Conservation (phyloP, 2,888 invertebrate genomes). For the Geophilus truncorum region DNA sequence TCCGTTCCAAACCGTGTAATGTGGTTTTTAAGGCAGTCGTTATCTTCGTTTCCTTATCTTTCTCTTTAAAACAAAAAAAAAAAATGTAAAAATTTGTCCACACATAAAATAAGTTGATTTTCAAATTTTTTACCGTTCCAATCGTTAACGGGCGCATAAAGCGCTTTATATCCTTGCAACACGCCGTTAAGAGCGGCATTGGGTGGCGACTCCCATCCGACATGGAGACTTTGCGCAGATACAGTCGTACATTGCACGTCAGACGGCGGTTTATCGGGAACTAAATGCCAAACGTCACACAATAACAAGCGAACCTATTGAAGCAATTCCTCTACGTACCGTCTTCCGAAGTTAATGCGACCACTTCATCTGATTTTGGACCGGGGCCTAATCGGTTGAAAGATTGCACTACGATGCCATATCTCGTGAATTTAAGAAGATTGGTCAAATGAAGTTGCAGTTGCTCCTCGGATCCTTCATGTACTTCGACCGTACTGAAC, state of each 20-base stretch:
- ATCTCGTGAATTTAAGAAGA: constrained; percentile 47
- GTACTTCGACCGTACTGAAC: constrained; percentile 41
- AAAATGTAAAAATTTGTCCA: background rate
- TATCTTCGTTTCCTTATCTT: constrained; percentile 43
- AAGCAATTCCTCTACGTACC: constrained; percentile 43
- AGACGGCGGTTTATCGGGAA: constrained; percentile 49
- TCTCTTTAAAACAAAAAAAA: background rate
- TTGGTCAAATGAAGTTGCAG: constrained; percentile 41
- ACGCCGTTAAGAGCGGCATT: constrained; percentile 48
- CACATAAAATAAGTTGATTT: background rate
- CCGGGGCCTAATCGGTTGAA: constrained; percentile 46
- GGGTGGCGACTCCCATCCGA: constrained; percentile 49
- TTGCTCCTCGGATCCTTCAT: constrained; percentile 9
- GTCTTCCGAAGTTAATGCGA: constrained; percentile 48
- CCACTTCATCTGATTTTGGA: constrained; percentile 44
- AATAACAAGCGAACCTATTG: background rate
- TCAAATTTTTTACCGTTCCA: constrained; percentile 22
- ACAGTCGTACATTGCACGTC: constrained; percentile 46
- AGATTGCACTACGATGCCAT: constrained; percentile 46
- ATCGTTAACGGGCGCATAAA: constrained; percentile 38
- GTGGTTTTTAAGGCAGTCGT: constrained; percentile 43
- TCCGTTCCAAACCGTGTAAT: constrained; percentile 47
- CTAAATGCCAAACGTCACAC: constrained; percentile 40
- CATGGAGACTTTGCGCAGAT: constrained; percentile 47
- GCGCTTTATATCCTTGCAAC: constrained; percentile 49